Conservation (phyloP, 2,888 invertebrate species). For the Chamaedrilus cognettii region DNA sequence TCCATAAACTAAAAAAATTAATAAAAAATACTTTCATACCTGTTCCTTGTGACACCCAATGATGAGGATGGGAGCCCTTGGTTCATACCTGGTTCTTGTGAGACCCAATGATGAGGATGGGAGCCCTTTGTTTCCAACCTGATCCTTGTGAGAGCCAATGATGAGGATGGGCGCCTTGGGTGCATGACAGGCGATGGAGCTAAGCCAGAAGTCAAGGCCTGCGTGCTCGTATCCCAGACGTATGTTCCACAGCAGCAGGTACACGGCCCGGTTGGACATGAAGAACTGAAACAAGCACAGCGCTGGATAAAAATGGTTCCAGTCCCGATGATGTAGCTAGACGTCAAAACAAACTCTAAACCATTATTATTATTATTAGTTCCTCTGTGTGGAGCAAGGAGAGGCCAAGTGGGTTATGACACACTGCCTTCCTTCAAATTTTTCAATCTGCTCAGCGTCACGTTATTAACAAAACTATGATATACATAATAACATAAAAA, state of each 20-base stretch:
- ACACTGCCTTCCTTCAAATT: too few relatives aligned
- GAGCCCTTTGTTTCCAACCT: conserved; percentile 47
- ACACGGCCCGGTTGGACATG: conserved; percentile 57
- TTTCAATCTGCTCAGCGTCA: too few relatives aligned
- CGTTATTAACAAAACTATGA: too few relatives aligned
- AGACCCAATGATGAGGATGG: conserved; percentile 56
- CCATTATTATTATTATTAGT: too few relatives aligned
- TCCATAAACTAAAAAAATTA: not conserved
- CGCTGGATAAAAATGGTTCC: too few relatives aligned
- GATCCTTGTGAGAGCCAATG: conserved; percentile 57
- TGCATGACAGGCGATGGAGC: conserved; percentile 57
- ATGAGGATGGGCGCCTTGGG: conserved; percentile 58
- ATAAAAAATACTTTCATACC: conserved; percentile 39
- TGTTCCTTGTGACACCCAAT: conserved; percentile 58
- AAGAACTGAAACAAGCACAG: conserved; percentile 52
- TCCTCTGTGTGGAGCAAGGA: too few relatives aligned
- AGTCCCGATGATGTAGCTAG: too few relatives aligned
- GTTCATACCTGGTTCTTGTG: conserved; percentile 60
- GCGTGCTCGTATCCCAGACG: conserved; percentile 58
- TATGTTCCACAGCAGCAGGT: conserved; percentile 58
- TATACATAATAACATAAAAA: too few relatives aligned
- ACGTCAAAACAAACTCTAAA: too few relatives aligned
- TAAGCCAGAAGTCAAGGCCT: conserved; percentile 59
- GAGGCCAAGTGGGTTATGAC: too few relatives aligned
- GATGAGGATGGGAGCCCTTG: conserved; percentile 56